A percentile compares a stretch with the other conserved stretches of the same genome.
Conservation (phyloP, 2,888 invertebrate species). For the Argyra leucocephala region DNA sequence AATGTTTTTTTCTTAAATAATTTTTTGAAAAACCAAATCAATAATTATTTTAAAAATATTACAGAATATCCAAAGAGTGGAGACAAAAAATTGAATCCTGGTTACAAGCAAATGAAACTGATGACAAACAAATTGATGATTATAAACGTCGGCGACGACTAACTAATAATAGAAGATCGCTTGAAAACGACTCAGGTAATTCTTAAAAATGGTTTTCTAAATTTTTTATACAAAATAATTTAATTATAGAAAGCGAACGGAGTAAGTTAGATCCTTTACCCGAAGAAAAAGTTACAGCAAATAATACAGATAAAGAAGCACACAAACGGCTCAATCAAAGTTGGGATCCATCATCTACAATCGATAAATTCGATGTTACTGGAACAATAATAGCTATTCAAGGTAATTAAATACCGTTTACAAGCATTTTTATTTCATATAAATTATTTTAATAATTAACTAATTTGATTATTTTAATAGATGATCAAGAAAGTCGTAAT, state of each 20-base stretch:
- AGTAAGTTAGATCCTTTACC: conserved; percentile 62
- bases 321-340: conserved; percentile 62
- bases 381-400: conserved; percentile 78
- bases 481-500: conserved; percentile 45
- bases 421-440: neutral
- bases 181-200: conserved; percentile 75
- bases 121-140: conserved; percentile 63
- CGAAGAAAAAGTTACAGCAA: conserved; percentile 50
- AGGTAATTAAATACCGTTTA: conserved; percentile 48
- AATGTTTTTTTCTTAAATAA: conserved; percentile 15
- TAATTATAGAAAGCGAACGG: conserved; percentile 63
- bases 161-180: conserved; percentile 64
- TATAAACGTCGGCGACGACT: conserved; percentile 56
- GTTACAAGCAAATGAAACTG: conserved; percentile 77
- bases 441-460: conserved; percentile 22
- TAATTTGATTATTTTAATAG: too few relatives aligned
- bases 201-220: conserved; percentile 9
- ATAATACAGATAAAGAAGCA: conserved; percentile 34
- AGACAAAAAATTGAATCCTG: conserved; percentile 84
- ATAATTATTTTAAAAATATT: conserved; percentile 4
- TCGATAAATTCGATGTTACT: conserved; percentile 74
- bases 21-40: too few relatives aligned
- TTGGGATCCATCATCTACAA: conserved; percentile 68
- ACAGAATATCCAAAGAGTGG: conserved; percentile 61
- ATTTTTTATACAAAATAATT: neutral